Evolutionary conservation across 2,888 invertebrate species (phyloP), one percentile per base, ranked within the genome.

Genomic region (Diarsia brunnea): DNA sequence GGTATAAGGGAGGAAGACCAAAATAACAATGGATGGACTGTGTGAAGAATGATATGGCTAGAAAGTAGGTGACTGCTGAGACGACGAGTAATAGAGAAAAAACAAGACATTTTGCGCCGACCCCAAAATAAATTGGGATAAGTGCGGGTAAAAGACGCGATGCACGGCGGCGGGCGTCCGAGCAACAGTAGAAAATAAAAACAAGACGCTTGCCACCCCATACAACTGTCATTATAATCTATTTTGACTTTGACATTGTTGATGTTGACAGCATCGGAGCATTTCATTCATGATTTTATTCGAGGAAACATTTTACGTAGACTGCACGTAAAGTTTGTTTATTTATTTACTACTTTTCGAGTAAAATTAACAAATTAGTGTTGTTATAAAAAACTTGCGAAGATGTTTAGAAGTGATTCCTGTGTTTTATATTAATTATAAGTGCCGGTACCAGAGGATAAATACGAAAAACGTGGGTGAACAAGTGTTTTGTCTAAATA

Each of bases 401-500:
- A 27, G 27, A 81, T 84, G 84, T 69, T 86, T 4, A 65, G 21
- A 49, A 74, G 63, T 75, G 69, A 38, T 68, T 53, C 16, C 69
- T 38, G 61, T 77, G 67, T 51, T 83, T 69, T 72, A 51, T 60
- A 75, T 67, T 64, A 19, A 69, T 58, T 71, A 61, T 64, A 73
- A 61, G 76, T 87, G 84, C 65, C 43, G 38, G 21, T 70, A 79
- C 27, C 24, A 53, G 55, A 70, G n/a, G 58, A 65, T 61, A 76
- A 69, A 66, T 4, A 70, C 47, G 16, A 55, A 70, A 73, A 73
- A 71, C 77, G 73, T 67, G 67, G 21, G 67, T 84, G 86, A 79
- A 5, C 64, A 65, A 79, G 80, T 86, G 88, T 72, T 79, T 82
- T 72, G 69, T 79, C 74, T 67, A 68, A n/a, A 51, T 45, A 77